Conservation (phyloP, 1,140 invertebrate species). For the Drosophila dunni region DNA sequence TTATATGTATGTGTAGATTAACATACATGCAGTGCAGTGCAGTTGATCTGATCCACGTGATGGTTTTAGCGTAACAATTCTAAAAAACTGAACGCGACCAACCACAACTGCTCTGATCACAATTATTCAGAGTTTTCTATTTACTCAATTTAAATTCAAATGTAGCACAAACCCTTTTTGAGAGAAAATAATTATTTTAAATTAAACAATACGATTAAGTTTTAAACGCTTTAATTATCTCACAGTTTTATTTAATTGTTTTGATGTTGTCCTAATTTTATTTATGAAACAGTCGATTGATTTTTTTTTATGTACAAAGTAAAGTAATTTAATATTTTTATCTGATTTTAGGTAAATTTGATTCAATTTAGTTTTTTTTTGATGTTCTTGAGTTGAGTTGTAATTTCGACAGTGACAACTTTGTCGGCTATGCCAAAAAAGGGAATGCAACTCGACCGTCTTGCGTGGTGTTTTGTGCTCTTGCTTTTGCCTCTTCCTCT, state of each 20-base stretch:
- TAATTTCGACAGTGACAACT: constrained; percentile 27
- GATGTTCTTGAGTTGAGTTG: neutral
- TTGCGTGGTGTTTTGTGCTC: constrained; percentile 1
- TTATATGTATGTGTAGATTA: neutral
- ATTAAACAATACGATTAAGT: neutral
- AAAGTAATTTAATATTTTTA: no score
- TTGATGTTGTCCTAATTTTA: no score
- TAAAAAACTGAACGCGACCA: constrained; percentile 15
- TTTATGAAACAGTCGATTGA: no score
- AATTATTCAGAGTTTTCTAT: neutral
- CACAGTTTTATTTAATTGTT: neutral
- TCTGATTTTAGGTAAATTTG: no score
- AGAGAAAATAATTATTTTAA: neutral
- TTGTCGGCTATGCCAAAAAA: constrained; percentile 37
- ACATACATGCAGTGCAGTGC: constrained; percentile 6
- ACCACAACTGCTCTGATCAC: constrained; percentile 21
- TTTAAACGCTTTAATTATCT: neutral
- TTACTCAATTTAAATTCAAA: neutral
- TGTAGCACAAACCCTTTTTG: neutral
- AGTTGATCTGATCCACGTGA: constrained; percentile 12
- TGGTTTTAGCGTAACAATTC: constrained; percentile 13
- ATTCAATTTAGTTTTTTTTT: neutral
- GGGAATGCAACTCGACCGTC: constrained; percentile 8
- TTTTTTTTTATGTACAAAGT: no score
- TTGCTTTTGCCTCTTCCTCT: constrained; percentile 2